Percentiles rank a stretch among this genome's conserved stretches.
phyloP scores from a whole-genome alignment of 2,797 vertebrate species.

The Novumbra hubbsi region DNA sequence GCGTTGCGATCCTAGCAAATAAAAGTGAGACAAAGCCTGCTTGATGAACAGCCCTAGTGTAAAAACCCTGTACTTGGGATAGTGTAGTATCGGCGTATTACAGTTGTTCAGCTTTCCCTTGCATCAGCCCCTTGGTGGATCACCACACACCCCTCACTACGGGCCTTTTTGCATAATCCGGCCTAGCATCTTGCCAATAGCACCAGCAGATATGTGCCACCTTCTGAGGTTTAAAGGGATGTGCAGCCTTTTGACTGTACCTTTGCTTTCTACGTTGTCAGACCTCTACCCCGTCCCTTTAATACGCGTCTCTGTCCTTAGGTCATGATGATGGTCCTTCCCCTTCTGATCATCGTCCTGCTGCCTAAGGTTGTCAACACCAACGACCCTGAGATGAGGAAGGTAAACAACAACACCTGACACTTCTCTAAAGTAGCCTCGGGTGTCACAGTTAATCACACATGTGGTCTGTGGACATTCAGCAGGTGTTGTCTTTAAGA shows the following conservation, averaged over 20 bases:
- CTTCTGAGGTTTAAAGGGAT: not conserved
- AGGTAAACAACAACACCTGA: conserved; percentile 74
- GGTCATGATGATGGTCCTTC: conserved; percentile 99
- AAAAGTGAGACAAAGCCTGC: too few species aligned
- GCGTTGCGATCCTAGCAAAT: too few species aligned
- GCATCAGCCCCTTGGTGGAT: not conserved
- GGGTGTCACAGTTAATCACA: too few species aligned
- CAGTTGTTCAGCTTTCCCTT: not conserved
- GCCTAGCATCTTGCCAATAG: not conserved
- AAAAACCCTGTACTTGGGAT: not conserved
- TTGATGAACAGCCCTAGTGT: too few species aligned
- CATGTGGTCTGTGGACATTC: too few species aligned
- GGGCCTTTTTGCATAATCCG: not conserved
- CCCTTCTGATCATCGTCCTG: conserved; percentile 94
- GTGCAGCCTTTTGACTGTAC: not conserved
- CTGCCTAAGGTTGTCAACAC: conserved; percentile 98
- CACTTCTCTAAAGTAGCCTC: not conserved
- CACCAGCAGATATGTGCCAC: not conserved
- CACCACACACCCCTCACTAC: not conserved
- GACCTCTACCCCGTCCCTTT: not conserved
- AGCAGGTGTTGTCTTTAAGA: too few species aligned
- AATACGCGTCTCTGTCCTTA: conserved; percentile 43
- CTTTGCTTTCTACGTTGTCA: not conserved
- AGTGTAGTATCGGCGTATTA: not conserved
- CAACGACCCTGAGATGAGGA: conserved; percentile 98